Percentiles rank a stretch among this genome's conserved stretches.
phyloP scores from a whole-genome alignment of 2,113 vertebrate species.

The Rutilus rutilus region DNA sequence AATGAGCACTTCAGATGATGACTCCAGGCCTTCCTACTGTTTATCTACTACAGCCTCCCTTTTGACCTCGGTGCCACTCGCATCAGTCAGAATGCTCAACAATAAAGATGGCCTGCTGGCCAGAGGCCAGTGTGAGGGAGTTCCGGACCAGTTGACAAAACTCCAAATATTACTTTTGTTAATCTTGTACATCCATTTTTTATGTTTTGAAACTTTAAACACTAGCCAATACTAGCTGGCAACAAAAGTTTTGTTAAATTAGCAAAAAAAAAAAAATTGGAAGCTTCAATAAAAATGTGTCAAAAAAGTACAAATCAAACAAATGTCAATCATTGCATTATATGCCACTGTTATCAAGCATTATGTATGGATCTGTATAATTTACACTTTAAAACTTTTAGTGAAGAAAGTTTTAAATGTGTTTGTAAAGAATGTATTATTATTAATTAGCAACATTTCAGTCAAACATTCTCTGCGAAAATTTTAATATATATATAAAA shows the following conservation, averaged over 20 bases:
- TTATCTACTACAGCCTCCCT: constrained; percentile 40
- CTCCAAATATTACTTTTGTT: neutral
- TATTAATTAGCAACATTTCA: neutral
- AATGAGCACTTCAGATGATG: constrained; percentile 47
- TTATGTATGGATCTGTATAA: no score
- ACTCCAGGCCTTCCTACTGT: constrained; percentile 35
- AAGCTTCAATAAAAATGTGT: no score
- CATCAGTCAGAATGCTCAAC: constrained; percentile 19
- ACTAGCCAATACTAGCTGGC: neutral
- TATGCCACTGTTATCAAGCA: no score
- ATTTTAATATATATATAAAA: neutral
- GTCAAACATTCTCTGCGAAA: neutral
- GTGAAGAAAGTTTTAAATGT: no score
- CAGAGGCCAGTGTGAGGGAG: neutral
- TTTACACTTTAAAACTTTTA: no score
- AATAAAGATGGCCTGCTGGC: neutral
- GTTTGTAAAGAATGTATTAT: no score
- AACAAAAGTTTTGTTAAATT: neutral
- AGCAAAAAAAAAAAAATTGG: no score
- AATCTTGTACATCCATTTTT: neutral
- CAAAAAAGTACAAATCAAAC: no score
- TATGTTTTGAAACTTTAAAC: neutral
- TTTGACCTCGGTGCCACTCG: constrained; percentile 35
- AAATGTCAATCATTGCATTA: no score
- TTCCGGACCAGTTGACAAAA: neutral